phyloP scores from a whole-genome alignment of 2,113 vertebrate genomes.

The Leptocoma aspasia region DNA sequence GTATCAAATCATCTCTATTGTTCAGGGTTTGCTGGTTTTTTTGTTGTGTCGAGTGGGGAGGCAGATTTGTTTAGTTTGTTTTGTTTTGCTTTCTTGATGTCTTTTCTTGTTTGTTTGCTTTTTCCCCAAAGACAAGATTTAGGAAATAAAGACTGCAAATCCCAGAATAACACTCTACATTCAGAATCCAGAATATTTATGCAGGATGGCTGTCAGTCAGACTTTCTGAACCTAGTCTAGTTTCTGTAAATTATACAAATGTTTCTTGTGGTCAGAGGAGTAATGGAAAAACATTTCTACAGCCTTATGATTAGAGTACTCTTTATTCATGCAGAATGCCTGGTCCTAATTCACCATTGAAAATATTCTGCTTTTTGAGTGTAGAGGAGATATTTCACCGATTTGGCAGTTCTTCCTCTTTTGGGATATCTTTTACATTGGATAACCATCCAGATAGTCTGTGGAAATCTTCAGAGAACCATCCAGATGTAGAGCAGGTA shows the following conservation, averaged over 20 bases:
- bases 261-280: background rate
- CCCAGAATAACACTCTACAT: background rate
- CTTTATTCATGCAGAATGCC: background rate
- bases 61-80: background rate
- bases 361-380: background rate
- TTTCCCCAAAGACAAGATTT: background rate
- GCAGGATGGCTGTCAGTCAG: background rate
- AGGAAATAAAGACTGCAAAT: background rate
- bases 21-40: background rate
- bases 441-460: background rate
- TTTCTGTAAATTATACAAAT: background rate
- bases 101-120: background rate
- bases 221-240: background rate
- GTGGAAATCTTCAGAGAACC: background rate
- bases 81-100: background rate
- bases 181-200: background rate
- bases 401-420: background rate
- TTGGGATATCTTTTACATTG: background rate
- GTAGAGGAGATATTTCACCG: background rate
- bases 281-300: background rate
- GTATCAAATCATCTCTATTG: background rate
- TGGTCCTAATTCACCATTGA: background rate
- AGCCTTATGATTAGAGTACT: background rate
- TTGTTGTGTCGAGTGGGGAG: background rate
- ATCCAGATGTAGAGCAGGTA: background rate